Conservation (phyloP, 2,888 invertebrate species). For the Molanna angustata region DNA sequence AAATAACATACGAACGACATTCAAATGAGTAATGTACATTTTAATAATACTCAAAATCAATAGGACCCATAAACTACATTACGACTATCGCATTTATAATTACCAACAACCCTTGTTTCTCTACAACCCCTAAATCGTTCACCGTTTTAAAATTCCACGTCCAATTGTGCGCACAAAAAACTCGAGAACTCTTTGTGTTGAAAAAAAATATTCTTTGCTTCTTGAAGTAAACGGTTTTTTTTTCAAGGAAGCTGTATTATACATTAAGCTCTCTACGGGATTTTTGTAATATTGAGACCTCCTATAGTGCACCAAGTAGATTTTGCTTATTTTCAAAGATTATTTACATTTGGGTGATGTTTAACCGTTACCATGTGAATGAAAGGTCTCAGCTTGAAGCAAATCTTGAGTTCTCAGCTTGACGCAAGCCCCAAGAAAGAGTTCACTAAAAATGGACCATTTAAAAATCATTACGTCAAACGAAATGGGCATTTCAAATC, state of each 20-base stretch:
- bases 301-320: constrained; percentile 24
- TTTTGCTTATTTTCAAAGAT: constrained; percentile 6
- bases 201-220: not conserved
- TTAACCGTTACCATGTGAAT: constrained; percentile 31
- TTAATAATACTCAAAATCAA: no score
- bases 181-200: not conserved
- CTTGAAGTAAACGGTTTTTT: not conserved
- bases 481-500: no score
- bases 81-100: not conserved
- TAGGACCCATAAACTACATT: no score
- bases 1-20: no score
- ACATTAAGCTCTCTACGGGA: constrained; percentile 16
- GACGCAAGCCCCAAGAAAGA: no score
- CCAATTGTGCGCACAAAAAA: constrained; percentile 7
- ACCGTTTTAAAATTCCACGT: not conserved
- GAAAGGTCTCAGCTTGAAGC: constrained; percentile 16
- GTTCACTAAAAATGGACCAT: no score
- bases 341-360: no score
- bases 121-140: not conserved
- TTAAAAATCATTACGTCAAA: no score
- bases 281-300: constrained; percentile 19
- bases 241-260: constrained; percentile 1
- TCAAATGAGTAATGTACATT: no score
- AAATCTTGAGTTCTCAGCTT: no score
- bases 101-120: not conserved